Percentiles rank a stretch among this genome's conserved stretches.
These are phyloP conservation scores for Acanthornis magna DNA, from an alignment of 2,797 vertebrate genomes.

Conservation along the genomic window DNA sequence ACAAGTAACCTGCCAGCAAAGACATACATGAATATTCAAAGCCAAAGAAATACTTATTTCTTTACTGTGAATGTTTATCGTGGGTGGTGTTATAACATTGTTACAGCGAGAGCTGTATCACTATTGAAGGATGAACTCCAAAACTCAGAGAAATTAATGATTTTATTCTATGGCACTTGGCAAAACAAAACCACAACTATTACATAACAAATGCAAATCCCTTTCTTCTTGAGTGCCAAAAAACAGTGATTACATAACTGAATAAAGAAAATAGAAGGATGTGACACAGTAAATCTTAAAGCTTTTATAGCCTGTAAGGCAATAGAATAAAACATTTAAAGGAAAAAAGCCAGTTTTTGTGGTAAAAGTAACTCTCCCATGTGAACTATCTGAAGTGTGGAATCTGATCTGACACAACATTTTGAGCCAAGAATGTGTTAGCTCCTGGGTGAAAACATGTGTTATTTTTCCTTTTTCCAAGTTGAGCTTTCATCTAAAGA, in stretches of 20 bases:
- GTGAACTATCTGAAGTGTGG: background rate
- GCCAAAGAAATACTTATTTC: background rate
- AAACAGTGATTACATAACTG: background rate
- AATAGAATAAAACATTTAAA: background rate
- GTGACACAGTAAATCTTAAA: background rate
- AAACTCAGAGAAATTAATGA: background rate
- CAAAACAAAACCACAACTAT: background rate
- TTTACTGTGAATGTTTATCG: background rate
- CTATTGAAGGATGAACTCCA: background rate
- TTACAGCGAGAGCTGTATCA: background rate
- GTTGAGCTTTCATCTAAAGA: background rate
- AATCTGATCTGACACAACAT: background rate
- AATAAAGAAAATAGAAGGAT: background rate
- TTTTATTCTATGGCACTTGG: background rate
- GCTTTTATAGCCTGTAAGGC: background rate
- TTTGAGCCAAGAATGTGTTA: background rate
- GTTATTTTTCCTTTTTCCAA: background rate
- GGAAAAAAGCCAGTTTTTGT: background rate
- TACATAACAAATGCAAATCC: background rate
- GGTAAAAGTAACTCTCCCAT: background rate
- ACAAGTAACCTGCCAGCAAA: background rate
- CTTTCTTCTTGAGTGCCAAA: background rate
- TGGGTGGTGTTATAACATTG: fast-evolving
- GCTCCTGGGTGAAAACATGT: background rate
- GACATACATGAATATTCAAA: background rate